Conservation (phyloP, 1,140 invertebrate species). For the Brachionus asplanchnoidis region DNA sequence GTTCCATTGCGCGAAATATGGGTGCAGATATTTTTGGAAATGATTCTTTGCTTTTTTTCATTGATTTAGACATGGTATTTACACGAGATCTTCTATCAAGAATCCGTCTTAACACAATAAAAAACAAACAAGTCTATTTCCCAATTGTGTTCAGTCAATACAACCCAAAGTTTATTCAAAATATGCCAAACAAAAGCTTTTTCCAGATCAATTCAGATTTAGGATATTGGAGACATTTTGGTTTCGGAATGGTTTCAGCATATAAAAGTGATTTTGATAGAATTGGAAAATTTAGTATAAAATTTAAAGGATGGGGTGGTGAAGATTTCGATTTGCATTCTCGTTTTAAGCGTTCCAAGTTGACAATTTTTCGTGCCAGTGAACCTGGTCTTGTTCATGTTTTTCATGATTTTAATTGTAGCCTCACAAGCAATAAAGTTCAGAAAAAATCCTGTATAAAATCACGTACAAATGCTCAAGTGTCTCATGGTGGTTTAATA, state of each 20-base stretch:
- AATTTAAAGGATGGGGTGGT: conserved; percentile 73
- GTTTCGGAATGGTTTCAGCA: conserved; percentile 77
- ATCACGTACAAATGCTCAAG: not conserved
- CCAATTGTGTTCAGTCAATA: conserved; percentile 78
- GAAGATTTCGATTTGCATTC: conserved; percentile 75
- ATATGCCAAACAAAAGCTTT: conserved; percentile 64
- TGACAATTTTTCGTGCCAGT: conserved; percentile 71
- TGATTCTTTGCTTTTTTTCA: conserved; percentile 64
- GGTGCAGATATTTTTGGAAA: conserved; percentile 58
- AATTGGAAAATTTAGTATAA: conserved; percentile 70
- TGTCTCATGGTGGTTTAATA: not conserved
- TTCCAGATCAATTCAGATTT: conserved; percentile 72
- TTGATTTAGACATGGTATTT: conserved; percentile 63
- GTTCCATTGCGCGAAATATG: conserved; percentile 50
- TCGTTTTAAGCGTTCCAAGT: conserved; percentile 65
- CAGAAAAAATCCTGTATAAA: not conserved
- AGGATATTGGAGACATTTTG: conserved; percentile 78
- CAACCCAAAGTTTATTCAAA: conserved; percentile 65
- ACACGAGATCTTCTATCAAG: conserved; percentile 50
- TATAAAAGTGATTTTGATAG: conserved; percentile 73
- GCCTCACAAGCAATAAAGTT: not conserved
- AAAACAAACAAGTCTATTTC: conserved; percentile 71
- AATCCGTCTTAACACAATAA: conserved; percentile 46
- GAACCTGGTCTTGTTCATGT: conserved; percentile 77
- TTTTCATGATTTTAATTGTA: conserved; percentile 78